These are phyloP conservation scores for Notoglanidium macrostoma DNA, from an alignment of 2,797 vertebrate species.

Conservation along the genomic window DNA sequence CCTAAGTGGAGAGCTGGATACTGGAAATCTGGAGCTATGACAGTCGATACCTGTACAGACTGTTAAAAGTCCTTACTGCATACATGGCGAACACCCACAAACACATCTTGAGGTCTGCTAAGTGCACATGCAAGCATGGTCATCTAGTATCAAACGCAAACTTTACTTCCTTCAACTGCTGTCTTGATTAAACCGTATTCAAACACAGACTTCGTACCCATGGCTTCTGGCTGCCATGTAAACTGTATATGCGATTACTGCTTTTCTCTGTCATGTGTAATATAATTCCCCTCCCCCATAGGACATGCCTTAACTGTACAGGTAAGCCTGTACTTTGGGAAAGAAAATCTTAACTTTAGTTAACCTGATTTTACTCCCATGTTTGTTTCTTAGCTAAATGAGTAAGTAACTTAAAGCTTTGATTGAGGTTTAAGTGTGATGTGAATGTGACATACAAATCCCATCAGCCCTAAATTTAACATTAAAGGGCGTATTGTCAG, in stretches of 20 bases:
- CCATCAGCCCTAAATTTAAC: slow-evolving; percentile 3
- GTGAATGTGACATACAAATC: background rate
- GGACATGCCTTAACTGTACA: slow-evolving; percentile 82
- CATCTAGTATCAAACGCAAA: slow-evolving; percentile 9
- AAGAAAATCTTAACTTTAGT: slow-evolving; percentile 16
- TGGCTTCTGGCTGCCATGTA: slow-evolving; percentile 51
- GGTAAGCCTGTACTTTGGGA: slow-evolving; percentile 59
- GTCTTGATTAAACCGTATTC: slow-evolving; percentile 57
- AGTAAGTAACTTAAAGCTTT: background rate
- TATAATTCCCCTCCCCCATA: slow-evolving; percentile 53
- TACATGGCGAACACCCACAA: slow-evolving; percentile 50
- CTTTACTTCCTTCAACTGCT: slow-evolving; percentile 15
- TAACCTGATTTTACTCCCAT: slow-evolving; percentile 20
- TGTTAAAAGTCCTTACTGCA: slow-evolving; percentile 28
- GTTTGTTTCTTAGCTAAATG: slow-evolving; percentile 10
- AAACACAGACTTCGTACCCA: slow-evolving; percentile 50
- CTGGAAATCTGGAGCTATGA: slow-evolving; percentile 53
- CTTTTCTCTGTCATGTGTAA: slow-evolving; percentile 56
- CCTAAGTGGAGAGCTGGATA: slow-evolving; percentile 30
- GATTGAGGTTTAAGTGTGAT: background rate
- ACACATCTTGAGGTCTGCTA: slow-evolving; percentile 35
- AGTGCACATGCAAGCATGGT: slow-evolving; percentile 46
- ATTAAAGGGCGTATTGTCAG: background rate
- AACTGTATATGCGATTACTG: slow-evolving; percentile 57
- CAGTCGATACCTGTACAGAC: slow-evolving; percentile 59